These are phyloP conservation scores for Caloenas nicobarica DNA, from an alignment of 2,113 vertebrate species.

Conservation along the genomic window DNA sequence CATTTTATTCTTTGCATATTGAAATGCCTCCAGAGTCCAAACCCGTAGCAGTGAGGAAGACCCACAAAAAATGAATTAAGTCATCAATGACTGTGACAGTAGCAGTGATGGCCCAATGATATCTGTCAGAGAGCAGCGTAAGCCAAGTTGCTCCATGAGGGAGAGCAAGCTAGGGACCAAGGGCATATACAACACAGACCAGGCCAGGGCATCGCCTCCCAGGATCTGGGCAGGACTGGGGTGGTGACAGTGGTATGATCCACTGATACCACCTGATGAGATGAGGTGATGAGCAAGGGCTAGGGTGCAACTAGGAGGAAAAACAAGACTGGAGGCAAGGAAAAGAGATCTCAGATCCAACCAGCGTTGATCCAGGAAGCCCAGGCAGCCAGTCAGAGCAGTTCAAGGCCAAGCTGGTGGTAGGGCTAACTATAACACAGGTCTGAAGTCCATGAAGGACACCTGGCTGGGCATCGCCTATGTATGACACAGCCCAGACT, in stretches of 20 bases:
- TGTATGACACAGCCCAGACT: background rate
- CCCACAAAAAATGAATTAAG: background rate
- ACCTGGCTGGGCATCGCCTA: background rate
- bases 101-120: background rate
- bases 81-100: background rate
- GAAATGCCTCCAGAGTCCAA: background rate
- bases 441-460: background rate
- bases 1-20: background rate
- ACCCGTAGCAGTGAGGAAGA: background rate
- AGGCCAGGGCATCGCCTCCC: no score
- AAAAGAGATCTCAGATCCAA: background rate
- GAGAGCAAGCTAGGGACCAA: background rate
- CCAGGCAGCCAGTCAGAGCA: background rate
- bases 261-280: background rate
- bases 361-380: background rate
- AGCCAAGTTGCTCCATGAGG: background rate
- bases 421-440: background rate
- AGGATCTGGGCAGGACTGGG: background rate
- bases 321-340: background rate
- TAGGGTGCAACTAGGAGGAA: background rate
- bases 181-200: background rate
- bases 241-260: background rate
- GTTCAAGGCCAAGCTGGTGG: background rate
- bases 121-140: background rate
- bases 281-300: background rate